phyloP scores from a whole-genome alignment of 2,888 invertebrate genomes.

The Andricus quercusramuli region DNA sequence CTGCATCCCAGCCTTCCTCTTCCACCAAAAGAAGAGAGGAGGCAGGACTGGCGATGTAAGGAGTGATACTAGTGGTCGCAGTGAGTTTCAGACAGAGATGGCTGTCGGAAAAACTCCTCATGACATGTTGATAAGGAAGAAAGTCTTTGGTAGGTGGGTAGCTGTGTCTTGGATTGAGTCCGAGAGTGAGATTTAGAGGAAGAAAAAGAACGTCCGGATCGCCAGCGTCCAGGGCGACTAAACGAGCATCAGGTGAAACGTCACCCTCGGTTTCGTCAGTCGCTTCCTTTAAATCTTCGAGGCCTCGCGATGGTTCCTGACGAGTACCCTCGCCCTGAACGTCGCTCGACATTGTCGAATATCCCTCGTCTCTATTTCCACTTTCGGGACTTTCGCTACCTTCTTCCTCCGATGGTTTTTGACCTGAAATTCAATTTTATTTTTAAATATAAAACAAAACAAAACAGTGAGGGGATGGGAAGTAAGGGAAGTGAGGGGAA shows the following conservation, averaged over 20 bases:
- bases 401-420: conserved; percentile 83
- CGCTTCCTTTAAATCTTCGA: conserved; percentile 87
- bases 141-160: conserved; percentile 86
- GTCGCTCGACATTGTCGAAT: conserved; percentile 91
- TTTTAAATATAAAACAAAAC: not conserved
- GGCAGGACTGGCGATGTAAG: conserved; percentile 58
- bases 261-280: conserved; percentile 85
- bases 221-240: conserved; percentile 81
- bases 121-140: conserved; percentile 86
- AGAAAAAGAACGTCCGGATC: conserved; percentile 86
- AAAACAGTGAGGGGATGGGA: too few relatives aligned
- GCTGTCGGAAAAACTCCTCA: conserved; percentile 87
- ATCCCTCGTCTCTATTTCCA: conserved; percentile 89
- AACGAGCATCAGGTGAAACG: conserved; percentile 78
- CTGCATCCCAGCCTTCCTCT: conserved; percentile 82
- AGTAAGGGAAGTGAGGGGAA: too few relatives aligned
- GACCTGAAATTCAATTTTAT: conserved; percentile 70
- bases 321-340: conserved; percentile 85
- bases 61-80: conserved; percentile 76
- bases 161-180: conserved; percentile 84
- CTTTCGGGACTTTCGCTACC: conserved; percentile 88
- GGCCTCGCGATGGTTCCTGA: conserved; percentile 82
- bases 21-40: conserved; percentile 73
- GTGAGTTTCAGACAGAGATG: conserved; percentile 86
- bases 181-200: conserved; percentile 84